These are phyloP conservation scores for Anas platyrhynchos DNA, from an alignment of 2,113 vertebrate genomes.

Conservation along the genomic window DNA sequence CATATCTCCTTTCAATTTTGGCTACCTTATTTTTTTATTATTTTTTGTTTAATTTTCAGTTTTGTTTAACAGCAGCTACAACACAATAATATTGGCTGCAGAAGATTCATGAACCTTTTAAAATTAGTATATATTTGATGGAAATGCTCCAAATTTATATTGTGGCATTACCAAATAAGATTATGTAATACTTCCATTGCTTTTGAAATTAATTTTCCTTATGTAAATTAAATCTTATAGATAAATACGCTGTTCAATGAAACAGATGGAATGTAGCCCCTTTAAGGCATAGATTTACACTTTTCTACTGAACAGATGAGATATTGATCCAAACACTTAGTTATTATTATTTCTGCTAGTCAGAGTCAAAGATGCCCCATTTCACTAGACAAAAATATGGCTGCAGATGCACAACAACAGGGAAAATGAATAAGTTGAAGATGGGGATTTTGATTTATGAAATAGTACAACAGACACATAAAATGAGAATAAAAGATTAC, in stretches of 20 bases:
- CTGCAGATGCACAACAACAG: neutral
- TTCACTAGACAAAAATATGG: neutral
- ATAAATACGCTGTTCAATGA: neutral
- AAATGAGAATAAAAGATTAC: neutral
- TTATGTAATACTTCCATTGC: neutral
- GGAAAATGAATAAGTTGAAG: neutral
- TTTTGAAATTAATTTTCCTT: neutral
- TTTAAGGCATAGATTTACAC: conserved; percentile 16
- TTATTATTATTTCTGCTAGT: neutral
- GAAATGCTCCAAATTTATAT: neutral
- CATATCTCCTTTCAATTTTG: neutral
- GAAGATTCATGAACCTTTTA: neutral
- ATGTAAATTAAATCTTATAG: neutral
- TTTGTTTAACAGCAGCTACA: neutral
- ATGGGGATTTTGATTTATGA: neutral
- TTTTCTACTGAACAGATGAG: conserved; percentile 2
- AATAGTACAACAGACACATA: neutral
- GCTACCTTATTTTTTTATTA: neutral
- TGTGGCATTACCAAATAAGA: neutral
- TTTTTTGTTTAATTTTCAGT: neutral
- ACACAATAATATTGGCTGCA: neutral
- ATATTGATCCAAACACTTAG: conserved; percentile 6
- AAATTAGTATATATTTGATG: neutral
- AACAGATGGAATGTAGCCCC: neutral
- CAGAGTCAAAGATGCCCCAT: neutral